A percentile compares a stretch with the other conserved stretches of the same genome.
Conservation (phyloP, 2,888 invertebrate genomes). For the Drosophila greeni region DNA sequence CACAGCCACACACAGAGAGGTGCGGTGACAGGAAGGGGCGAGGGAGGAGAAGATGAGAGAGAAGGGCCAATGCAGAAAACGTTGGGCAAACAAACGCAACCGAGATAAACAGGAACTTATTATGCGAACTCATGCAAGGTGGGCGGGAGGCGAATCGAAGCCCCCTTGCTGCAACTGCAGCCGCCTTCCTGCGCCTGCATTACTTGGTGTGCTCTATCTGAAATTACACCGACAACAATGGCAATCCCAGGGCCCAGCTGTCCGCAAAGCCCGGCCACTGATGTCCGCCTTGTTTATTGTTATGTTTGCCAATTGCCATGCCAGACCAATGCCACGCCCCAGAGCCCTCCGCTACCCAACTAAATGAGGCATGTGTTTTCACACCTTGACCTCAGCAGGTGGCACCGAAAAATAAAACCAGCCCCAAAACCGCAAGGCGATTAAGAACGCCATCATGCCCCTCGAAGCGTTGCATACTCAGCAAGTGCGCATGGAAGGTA, state of each 20-base stretch:
- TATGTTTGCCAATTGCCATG: constrained; percentile 41
- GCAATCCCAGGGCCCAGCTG: constrained; percentile 1
- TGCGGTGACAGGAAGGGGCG: background rate
- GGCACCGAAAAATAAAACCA: constrained; percentile 5
- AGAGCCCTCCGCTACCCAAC: background rate
- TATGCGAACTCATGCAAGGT: constrained; percentile 65
- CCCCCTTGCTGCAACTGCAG: constrained; percentile 12
- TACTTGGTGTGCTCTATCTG: constrained; percentile 41
- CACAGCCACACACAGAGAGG: constrained; percentile 22
- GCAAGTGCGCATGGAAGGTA: background rate
- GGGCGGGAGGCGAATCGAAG: constrained; percentile 6
- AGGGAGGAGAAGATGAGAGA: background rate
- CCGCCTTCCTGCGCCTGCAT: constrained; percentile 2
- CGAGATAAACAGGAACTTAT: constrained; percentile 71
- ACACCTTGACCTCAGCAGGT: constrained; percentile 43
- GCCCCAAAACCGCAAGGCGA: constrained; percentile 1
- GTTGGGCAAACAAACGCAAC: constrained; percentile 57
- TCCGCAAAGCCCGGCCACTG: constrained; percentile 14
- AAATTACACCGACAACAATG: constrained; percentile 45
- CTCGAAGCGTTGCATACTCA: constrained; percentile 11
- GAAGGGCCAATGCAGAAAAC: constrained; percentile 27
- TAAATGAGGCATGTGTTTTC: constrained; percentile 36
- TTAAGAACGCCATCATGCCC: background rate
- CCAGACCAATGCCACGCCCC: constrained; percentile 13
- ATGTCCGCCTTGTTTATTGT: constrained; percentile 34